phyloP scores from a whole-genome alignment of 2,797 vertebrate species.

The Fistularia commersonii region DNA sequence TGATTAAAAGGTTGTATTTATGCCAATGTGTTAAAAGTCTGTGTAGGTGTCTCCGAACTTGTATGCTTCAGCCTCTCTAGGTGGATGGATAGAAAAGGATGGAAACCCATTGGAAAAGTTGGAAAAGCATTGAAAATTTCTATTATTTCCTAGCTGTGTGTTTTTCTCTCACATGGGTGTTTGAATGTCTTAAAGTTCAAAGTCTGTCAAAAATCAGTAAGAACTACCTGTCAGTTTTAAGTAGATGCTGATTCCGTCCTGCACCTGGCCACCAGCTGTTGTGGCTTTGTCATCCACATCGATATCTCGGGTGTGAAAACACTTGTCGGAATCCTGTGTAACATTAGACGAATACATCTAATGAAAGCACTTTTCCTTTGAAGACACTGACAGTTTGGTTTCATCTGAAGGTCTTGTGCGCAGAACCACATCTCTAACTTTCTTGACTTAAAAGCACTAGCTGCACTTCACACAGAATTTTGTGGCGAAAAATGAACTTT shows the following conservation, averaged over 20 bases:
- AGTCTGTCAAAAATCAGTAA: conserved; percentile 4
- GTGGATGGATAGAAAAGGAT: too few relatives aligned
- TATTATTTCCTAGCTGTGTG: too few relatives aligned
- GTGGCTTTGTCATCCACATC: conserved; percentile 1
- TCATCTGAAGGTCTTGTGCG: conserved; percentile 9
- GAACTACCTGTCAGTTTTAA: background rate
- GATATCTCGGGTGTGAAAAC: background rate
- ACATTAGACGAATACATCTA: conserved; percentile 3
- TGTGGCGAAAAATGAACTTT: too few relatives aligned
- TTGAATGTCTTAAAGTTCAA: too few relatives aligned
- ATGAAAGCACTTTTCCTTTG: conserved; percentile 1
- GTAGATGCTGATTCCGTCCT: background rate
- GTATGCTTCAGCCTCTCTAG: too few relatives aligned
- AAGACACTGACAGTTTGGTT: background rate
- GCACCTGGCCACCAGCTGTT: background rate
- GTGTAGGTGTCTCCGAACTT: too few relatives aligned
- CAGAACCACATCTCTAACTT: conserved; percentile 10
- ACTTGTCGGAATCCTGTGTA: conserved; percentile 5
- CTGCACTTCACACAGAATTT: background rate
- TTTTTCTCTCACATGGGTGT: too few relatives aligned
- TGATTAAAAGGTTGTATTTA: too few relatives aligned
- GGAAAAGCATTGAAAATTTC: too few relatives aligned
- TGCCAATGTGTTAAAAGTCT: too few relatives aligned
- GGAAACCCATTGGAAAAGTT: too few relatives aligned
- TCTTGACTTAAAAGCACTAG: conserved; percentile 1